A percentile compares a stretch with the other conserved stretches of the same genome.
phyloP scores from a whole-genome alignment of 1,140 invertebrate species.

The Drosophila prosaltans region DNA sequence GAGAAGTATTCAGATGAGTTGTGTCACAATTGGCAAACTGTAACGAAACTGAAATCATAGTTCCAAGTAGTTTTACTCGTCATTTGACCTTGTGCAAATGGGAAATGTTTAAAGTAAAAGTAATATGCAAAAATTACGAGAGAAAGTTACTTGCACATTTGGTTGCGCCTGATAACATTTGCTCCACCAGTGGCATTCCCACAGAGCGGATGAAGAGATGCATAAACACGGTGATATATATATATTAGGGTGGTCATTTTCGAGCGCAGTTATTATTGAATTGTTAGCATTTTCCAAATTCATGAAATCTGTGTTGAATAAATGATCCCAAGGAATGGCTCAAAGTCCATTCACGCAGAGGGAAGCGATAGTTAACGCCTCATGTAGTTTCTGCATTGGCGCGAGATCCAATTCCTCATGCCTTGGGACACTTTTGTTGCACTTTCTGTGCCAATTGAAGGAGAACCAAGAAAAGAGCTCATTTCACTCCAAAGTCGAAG shows the following conservation, averaged over 20 bases:
- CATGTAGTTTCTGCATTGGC: too few species aligned
- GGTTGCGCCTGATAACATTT: conserved; percentile 22
- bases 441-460: too few species aligned
- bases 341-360: too few species aligned
- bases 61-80: conserved; percentile 9
- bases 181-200: background rate
- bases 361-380: too few species aligned
- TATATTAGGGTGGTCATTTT: background rate
- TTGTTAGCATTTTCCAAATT: too few species aligned
- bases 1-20: conserved; percentile 33
- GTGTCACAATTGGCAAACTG: conserved; percentile 37
- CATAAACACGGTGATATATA: background rate
- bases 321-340: too few species aligned
- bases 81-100: conserved; percentile 16
- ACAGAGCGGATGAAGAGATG: background rate
- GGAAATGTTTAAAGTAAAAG: background rate
- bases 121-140: conserved; percentile 55
- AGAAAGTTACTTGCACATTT: conserved; percentile 48
- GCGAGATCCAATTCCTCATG: too few species aligned
- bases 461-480: too few species aligned
- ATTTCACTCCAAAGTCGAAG: too few species aligned
- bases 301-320: too few species aligned
- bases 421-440: too few species aligned
- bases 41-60: conserved; percentile 33
- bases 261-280: too few species aligned